Evolutionary conservation across 2,113 vertebrate species (phyloP).

Genomic region (Mesitornis unicolor): DNA sequence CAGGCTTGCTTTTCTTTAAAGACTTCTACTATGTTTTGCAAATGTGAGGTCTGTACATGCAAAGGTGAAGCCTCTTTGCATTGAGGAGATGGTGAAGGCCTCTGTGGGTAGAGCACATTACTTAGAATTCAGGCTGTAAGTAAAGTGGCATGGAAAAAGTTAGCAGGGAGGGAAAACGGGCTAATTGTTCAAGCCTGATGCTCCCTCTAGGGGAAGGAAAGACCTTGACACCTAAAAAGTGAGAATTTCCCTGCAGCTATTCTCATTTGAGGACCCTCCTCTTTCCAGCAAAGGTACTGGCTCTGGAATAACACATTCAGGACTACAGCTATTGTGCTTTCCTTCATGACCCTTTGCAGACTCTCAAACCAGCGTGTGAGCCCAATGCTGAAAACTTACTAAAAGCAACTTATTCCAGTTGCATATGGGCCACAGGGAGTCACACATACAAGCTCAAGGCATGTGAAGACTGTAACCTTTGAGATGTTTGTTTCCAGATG

Average conservation of each 20-base stretch:
- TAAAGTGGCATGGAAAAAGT: background rate
- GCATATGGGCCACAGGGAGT: background rate
- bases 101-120: background rate
- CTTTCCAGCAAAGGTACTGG: background rate
- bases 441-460: background rate
- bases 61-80: background rate
- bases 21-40: background rate
- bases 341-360: background rate
- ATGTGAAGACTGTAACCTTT: background rate
- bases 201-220: conserved; percentile 54
- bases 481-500: background rate
- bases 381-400: background rate
- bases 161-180: background rate
- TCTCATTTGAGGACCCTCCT: background rate
- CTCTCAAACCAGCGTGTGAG: background rate
- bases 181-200: background rate
- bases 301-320: background rate
- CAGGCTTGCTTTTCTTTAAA: background rate
- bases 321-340: background rate
- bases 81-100: background rate
- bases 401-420: background rate
- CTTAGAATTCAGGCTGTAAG: background rate
- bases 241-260: background rate
- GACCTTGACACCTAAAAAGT: background rate
- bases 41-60: background rate